Evolutionary conservation across 2,797 vertebrate genomes (phyloP).

Genomic region (Vipera ursinii): DNA sequence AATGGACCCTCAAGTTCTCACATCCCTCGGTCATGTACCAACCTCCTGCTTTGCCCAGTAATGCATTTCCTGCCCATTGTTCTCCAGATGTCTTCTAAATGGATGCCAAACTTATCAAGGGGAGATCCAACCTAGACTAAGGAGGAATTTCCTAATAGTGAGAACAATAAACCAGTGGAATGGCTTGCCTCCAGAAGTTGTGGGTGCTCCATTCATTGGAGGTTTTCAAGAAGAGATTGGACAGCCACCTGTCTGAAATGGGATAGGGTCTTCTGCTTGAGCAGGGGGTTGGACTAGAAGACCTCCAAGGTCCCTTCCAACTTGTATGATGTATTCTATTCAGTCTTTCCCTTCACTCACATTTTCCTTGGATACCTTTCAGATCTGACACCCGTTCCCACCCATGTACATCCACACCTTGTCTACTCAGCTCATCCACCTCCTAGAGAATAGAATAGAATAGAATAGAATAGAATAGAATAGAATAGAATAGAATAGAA

Average conservation of each 20-base stretch:
- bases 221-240: neutral
- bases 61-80: neutral
- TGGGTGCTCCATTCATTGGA: accelerated
- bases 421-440: neutral
- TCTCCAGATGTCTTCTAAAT: neutral
- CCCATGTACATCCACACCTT: neutral
- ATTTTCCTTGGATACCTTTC: neutral
- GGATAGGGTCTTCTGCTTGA: accelerated
- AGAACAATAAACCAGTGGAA: neutral
- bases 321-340: neutral
- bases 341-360: neutral
- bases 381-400: neutral
- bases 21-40: neutral
- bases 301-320: neutral
- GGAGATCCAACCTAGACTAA: neutral
- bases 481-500: no score
- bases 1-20: neutral
- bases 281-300: neutral
- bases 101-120: neutral
- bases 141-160: neutral
- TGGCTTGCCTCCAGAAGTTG: neutral
- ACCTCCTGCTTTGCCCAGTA: neutral
- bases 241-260: neutral
- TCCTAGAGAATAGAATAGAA: no score
- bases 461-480: no score